Evolutionary conservation across 2,888 invertebrate species (phyloP).

Genomic region (Tetanocera ferruginea): DNA sequence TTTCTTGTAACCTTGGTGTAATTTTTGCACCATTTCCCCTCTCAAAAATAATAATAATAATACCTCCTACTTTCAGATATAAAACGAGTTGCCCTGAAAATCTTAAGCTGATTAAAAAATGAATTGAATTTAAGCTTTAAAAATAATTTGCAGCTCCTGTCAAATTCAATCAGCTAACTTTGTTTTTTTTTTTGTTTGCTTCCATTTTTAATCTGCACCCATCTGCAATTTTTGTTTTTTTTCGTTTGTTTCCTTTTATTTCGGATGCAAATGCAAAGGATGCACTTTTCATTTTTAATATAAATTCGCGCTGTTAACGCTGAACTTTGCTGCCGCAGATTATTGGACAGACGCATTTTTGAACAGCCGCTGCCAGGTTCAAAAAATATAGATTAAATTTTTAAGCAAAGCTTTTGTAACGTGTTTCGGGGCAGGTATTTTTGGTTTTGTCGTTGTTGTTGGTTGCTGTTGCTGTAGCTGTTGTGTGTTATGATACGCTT

Average conservation of each 20-base stretch:
- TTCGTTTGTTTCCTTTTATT: background rate
- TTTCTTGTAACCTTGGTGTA: too few species aligned
- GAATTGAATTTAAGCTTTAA: too few species aligned
- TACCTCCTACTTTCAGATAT: too few species aligned
- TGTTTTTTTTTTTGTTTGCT: background rate
- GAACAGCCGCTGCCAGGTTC: background rate
- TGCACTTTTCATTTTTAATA: background rate
- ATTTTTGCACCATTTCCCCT: too few species aligned
- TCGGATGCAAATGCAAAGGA: too few species aligned
- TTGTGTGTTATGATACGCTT: conserved; percentile 7
- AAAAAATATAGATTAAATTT: conserved; percentile 24
- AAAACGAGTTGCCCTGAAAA: too few species aligned
- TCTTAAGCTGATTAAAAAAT: too few species aligned
- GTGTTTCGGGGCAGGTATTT: conserved; percentile 20
- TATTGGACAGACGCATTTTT: background rate
- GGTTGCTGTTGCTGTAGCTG: conserved; percentile 21
- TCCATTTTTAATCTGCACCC: background rate
- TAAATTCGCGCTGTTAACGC: background rate
- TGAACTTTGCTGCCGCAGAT: background rate
- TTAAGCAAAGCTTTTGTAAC: conserved; percentile 16
- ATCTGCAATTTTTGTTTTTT: too few species aligned
- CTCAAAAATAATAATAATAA: too few species aligned
- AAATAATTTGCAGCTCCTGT: too few species aligned
- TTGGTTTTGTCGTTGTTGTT: conserved; percentile 18
- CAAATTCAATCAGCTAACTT: too few species aligned